Evolutionary conservation across 2,113 vertebrate species (phyloP).

Genomic region (Verasper variegatus): DNA sequence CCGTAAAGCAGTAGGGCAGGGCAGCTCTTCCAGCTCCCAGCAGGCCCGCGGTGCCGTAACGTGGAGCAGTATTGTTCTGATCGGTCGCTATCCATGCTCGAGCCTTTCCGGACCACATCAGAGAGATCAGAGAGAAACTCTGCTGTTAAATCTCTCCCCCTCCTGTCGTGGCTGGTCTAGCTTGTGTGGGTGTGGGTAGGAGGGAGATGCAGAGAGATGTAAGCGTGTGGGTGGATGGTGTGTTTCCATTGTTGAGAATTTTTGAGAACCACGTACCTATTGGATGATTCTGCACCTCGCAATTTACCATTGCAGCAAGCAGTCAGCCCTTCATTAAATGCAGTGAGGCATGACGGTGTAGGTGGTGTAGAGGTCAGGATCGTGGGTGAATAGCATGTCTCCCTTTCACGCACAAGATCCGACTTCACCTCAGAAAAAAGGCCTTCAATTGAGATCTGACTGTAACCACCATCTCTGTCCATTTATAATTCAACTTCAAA

Average conservation of each 20-base stretch:
- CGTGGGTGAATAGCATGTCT: no score
- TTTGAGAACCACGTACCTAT: background rate
- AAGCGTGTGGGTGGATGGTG: background rate
- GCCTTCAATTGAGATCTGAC: no score
- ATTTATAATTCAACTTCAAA: no score
- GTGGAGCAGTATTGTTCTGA: background rate
- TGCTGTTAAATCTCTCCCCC: constrained; percentile 22
- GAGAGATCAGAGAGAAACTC: constrained; percentile 35
- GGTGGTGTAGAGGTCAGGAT: background rate
- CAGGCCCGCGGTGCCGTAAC: constrained; percentile 17
- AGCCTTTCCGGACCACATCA: constrained; percentile 24
- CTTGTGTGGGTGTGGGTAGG: constrained; percentile 26
- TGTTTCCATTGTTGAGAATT: constrained; percentile 15
- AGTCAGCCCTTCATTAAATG: background rate
- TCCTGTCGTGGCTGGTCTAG: background rate
- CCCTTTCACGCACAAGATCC: no score
- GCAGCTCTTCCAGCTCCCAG: constrained; percentile 27
- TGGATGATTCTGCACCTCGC: background rate
- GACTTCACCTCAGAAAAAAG: no score
- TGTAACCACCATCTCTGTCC: no score
- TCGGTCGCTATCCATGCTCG: constrained; percentile 17
- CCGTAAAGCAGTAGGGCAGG: constrained; percentile 2
- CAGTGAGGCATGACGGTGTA: background rate
- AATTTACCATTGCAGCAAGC: background rate
- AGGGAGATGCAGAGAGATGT: background rate